A percentile compares a stretch with the other conserved stretches of the same genome.
Evolutionary conservation across 2,888 invertebrate genomes (phyloP).

Genomic region (Dioctria linearis): DNA sequence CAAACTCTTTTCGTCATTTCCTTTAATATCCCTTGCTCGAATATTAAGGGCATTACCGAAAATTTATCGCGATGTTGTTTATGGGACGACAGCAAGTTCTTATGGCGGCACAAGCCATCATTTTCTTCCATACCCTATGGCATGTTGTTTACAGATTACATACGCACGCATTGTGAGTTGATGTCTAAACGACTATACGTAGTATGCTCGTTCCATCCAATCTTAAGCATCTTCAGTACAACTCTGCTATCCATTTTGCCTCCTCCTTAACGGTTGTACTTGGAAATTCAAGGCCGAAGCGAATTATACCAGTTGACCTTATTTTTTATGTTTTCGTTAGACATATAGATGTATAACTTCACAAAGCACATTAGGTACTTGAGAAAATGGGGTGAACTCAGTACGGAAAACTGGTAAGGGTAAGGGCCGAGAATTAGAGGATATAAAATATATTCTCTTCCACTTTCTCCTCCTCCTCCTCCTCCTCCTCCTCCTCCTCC

Average conservation of each 20-base stretch:
- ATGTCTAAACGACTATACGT: too few relatives aligned
- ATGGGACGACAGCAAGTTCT: slow-evolving; percentile 36
- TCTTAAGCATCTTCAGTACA: too few relatives aligned
- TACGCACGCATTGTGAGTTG: not conserved
- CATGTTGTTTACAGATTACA: slow-evolving; percentile 17
- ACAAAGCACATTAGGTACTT: not conserved
- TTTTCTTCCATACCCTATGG: slow-evolving; percentile 12
- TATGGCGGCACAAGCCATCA: slow-evolving; percentile 28
- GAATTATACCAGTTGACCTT: slow-evolving; percentile 44
- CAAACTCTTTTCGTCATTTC: slow-evolving; percentile 28
- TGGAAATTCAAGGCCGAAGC: slow-evolving; percentile 32
- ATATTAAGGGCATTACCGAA: slow-evolving; percentile 48
- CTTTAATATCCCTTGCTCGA: slow-evolving; percentile 31
- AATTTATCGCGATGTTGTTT: slow-evolving; percentile 51
- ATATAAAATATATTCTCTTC: not conserved
- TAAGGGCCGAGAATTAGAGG: not conserved
- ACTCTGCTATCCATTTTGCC: too few relatives aligned
- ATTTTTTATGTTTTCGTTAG: slow-evolving; percentile 27
- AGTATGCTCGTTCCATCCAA: not conserved
- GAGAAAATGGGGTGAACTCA: too few relatives aligned
- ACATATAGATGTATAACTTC: not conserved
- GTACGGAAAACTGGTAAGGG: too few relatives aligned
- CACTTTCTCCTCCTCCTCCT: not conserved
- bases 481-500: not conserved
- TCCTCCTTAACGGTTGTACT: too few relatives aligned